These are phyloP conservation scores for Gasterosteus nipponicus DNA, from an alignment of 2,113 vertebrate genomes.

Conservation along the genomic window DNA sequence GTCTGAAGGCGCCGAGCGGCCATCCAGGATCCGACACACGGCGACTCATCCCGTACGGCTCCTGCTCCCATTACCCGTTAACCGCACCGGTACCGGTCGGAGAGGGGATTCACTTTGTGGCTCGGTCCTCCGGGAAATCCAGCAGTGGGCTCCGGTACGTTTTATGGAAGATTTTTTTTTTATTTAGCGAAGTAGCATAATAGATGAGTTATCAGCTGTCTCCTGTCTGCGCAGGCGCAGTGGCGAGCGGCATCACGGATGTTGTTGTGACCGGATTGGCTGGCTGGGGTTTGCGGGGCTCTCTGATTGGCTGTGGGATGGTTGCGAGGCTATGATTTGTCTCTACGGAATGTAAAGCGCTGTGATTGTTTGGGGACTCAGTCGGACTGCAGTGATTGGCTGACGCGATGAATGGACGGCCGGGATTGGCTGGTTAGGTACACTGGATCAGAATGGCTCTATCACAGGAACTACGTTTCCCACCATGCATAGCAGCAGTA, in stretches of 20 bases:
- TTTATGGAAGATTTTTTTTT: slow-evolving; percentile 80
- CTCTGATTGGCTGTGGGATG: slow-evolving; percentile 37
- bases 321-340: slow-evolving; percentile 38
- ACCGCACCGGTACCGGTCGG: slow-evolving; percentile 48
- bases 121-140: slow-evolving; percentile 84
- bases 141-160: slow-evolving; percentile 81
- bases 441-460: slow-evolving; percentile 14
- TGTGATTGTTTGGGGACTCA: slow-evolving; percentile 25
- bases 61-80: slow-evolving; percentile 26
- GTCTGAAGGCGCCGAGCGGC: slow-evolving; percentile 87
- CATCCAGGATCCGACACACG: slow-evolving; percentile 59
- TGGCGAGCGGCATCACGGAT: slow-evolving; percentile 80
- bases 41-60: slow-evolving; percentile 32
- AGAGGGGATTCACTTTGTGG: slow-evolving; percentile 82
- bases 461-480: slow-evolving; percentile 43
- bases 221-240: slow-evolving; percentile 86
- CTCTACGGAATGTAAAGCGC: background rate
- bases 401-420: background rate
- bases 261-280: slow-evolving; percentile 83
- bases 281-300: background rate
- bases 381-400: slow-evolving; percentile 10
- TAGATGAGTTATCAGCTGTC: slow-evolving; percentile 89
- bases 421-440: slow-evolving; percentile 33
- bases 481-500: slow-evolving; percentile 37
- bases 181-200: slow-evolving; percentile 94